A percentile compares a stretch with the other conserved stretches of the same genome.
Conservation (phyloP, 2,888 invertebrate genomes). For the Eupeodes luniger region DNA sequence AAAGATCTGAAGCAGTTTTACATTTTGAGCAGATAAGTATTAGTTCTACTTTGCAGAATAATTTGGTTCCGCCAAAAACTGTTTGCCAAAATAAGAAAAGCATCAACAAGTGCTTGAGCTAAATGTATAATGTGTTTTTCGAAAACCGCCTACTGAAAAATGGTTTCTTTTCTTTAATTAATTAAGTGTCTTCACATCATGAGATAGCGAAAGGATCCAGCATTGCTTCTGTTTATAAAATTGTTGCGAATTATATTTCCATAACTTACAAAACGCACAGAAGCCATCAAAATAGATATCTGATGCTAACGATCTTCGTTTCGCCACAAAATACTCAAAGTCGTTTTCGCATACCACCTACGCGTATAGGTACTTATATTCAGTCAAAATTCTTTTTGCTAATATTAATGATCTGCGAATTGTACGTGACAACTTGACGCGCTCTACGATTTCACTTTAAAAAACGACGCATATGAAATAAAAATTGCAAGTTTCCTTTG, state of each 20-base stretch:
- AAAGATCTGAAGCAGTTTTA: too few relatives aligned
- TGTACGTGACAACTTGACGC: slow-evolving; percentile 71
- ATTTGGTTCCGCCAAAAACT: too few relatives aligned
- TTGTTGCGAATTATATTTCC: neutral
- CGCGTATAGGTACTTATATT: neutral
- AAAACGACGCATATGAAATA: neutral
- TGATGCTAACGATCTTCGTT: neutral
- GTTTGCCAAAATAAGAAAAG: too few relatives aligned
- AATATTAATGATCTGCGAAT: slow-evolving; percentile 75
- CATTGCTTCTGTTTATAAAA: slow-evolving; percentile 7
- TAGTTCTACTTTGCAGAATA: too few relatives aligned
- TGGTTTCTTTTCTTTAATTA: neutral
- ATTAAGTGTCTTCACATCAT: neutral
- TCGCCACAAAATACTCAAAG: neutral
- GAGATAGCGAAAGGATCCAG: neutral
- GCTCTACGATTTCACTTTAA: slow-evolving; percentile 49
- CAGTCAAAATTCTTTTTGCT: slow-evolving; percentile 2
- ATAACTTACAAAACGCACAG: neutral
- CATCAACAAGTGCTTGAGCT: too few relatives aligned
- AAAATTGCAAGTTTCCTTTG: slow-evolving; percentile 43
- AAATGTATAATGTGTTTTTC: too few relatives aligned
- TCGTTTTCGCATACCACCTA: neutral
- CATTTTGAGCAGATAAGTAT: too few relatives aligned
- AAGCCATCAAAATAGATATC: neutral
- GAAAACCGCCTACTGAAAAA: too few relatives aligned